Conservation (phyloP, 30 jellyfish, hydroid and myxozoan genomes). For the Chironex yamaguchii region DNA sequence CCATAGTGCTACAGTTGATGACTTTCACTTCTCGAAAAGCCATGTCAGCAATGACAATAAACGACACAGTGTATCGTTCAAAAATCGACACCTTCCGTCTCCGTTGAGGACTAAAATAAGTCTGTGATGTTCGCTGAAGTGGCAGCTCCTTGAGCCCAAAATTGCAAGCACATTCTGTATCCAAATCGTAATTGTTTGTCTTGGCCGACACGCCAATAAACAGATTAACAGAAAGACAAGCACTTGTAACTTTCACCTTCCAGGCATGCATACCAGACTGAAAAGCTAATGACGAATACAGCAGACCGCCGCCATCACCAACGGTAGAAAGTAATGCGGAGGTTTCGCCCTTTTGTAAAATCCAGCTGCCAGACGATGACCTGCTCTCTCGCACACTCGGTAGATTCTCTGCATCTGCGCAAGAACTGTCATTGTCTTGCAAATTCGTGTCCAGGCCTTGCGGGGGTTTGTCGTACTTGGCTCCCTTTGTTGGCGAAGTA, state of each 20-base stretch:
- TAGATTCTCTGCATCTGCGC: neutral
- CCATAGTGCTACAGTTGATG: neutral
- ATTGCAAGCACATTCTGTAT: neutral
- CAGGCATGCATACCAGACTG: neutral
- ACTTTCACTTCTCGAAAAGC: neutral
- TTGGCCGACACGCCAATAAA: neutral
- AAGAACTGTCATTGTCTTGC: neutral
- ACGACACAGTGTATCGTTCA: neutral
- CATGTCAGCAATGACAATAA: neutral
- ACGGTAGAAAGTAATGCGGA: neutral
- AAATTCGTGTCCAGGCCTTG: too few species aligned
- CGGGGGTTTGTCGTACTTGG: neutral
- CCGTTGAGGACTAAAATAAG: neutral
- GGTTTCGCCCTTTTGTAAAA: neutral
- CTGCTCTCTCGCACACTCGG: neutral
- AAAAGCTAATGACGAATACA: neutral
- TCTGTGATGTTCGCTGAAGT: neutral
- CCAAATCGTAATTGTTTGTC: neutral
- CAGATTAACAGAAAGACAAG: neutral
- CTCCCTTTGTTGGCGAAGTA: neutral
- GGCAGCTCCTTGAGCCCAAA: neutral
- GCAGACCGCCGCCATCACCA: neutral
- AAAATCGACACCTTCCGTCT: neutral
- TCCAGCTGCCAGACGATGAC: neutral
- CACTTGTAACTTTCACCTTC: neutral